Conservation (phyloP, 1,140 invertebrate species). For the Leptestheria dahalacensis region DNA sequence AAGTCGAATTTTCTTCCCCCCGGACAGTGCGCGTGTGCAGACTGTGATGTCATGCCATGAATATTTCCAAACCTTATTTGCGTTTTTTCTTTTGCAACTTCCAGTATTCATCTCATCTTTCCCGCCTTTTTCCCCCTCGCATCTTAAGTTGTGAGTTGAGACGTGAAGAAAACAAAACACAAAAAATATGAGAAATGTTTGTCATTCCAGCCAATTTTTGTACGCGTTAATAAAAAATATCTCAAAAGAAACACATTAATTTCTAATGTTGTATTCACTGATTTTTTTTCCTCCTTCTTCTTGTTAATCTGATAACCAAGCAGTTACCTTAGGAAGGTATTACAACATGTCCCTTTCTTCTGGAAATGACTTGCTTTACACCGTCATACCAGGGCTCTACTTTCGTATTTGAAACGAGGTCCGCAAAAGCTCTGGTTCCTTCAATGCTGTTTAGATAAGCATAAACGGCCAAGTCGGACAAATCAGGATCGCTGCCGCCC, state of each 20-base stretch:
- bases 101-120: not conserved
- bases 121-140: not conserved
- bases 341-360: not conserved
- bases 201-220: not conserved
- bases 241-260: no score
- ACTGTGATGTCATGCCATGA: conserved; percentile 11
- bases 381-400: conserved; percentile 40
- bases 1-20: not conserved
- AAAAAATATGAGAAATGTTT: not conserved
- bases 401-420: conserved; percentile 55
- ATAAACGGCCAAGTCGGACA: conserved; percentile 86
- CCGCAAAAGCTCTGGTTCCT: conserved; percentile 81
- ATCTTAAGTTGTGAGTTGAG: no score
- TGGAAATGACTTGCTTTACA: conserved; percentile 28
- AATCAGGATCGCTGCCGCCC: conserved; percentile 66
- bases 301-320: not conserved
- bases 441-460: conserved; percentile 89
- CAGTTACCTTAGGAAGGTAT: not conserved
- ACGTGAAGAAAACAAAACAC: not conserved
- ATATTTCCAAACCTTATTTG: no score
- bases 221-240: not conserved
- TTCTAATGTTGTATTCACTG: no score
- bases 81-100: no score
- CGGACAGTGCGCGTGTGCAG: not conserved
- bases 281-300: not conserved